phyloP scores from a whole-genome alignment of 2,797 vertebrate genomes.

The Lepilemur septentrionalis region DNA sequence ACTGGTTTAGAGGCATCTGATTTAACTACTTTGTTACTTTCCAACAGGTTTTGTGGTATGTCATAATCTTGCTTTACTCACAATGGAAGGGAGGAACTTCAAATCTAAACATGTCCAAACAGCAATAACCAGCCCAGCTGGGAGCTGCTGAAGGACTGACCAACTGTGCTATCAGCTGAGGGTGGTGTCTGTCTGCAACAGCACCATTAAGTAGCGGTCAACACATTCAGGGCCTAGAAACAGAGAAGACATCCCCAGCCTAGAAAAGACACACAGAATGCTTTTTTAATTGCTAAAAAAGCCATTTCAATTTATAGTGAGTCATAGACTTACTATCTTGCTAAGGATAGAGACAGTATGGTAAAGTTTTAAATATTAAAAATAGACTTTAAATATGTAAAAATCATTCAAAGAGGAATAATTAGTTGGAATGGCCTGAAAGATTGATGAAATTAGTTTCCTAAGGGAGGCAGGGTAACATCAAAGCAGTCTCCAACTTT shows the following conservation, averaged over 20 bases:
- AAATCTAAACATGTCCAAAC: not conserved
- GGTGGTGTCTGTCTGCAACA: not conserved
- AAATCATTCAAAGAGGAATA: not conserved
- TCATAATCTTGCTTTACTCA: not conserved
- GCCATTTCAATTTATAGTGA: not conserved
- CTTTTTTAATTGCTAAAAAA: not conserved
- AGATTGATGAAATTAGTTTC: not conserved
- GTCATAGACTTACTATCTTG: not conserved
- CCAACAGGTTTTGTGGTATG: not conserved
- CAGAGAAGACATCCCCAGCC: not conserved
- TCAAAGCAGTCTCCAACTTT: not conserved
- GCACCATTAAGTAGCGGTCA: not conserved
- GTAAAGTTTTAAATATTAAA: conserved; percentile 27
- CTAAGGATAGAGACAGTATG: not conserved
- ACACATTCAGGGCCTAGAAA: not conserved
- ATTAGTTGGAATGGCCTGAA: not conserved
- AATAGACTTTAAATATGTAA: conserved; percentile 10
- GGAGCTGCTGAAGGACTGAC: not conserved
- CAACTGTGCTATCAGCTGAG: not conserved
- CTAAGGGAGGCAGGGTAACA: not conserved
- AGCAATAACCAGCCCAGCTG: not conserved
- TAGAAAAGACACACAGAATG: not conserved
- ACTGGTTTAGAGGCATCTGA: not conserved
- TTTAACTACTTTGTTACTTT: conserved; percentile 28
- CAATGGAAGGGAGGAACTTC: not conserved